Percentiles rank a stretch among this genome's conserved stretches.
These are phyloP conservation scores for Hypotaenidia okinawae DNA, from an alignment of 2,797 vertebrate genomes.

Conservation along the genomic window DNA sequence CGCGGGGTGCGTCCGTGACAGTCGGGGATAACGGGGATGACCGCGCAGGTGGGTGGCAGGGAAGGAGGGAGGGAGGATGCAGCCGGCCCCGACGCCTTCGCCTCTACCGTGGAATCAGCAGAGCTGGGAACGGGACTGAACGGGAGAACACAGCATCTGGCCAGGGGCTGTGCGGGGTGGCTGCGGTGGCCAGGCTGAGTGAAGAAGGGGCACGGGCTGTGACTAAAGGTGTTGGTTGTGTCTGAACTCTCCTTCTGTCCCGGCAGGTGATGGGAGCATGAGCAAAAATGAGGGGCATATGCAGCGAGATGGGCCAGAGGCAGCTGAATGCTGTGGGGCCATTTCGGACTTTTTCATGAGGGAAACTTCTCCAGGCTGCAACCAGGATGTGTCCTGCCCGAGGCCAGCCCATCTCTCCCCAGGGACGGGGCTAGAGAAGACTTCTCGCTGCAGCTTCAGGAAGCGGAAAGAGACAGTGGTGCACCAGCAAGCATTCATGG, in stretches of 20 bases:
- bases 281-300: not conserved
- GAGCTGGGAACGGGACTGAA: not conserved
- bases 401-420: not conserved
- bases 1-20: not conserved
- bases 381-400: not conserved
- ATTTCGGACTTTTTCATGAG: not conserved
- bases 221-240: not conserved
- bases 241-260: not conserved
- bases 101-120: not conserved
- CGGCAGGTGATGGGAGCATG: slow-evolving; percentile 34
- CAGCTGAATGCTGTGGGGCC: not conserved
- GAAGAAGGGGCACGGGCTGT: not conserved
- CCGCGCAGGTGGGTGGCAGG: no score
- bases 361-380: not conserved
- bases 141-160: not conserved
- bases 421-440: not conserved
- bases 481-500: not conserved
- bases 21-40: not conserved
- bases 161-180: not conserved
- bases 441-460: not conserved
- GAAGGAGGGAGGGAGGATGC: not conserved
- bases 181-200: not conserved
- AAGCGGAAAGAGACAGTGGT: not conserved
- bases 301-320: not conserved
- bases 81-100: not conserved